Base-by-base conservation (phyloP, 2,113 vertebrate genomes). In the Notothenia rossii region DNA sequence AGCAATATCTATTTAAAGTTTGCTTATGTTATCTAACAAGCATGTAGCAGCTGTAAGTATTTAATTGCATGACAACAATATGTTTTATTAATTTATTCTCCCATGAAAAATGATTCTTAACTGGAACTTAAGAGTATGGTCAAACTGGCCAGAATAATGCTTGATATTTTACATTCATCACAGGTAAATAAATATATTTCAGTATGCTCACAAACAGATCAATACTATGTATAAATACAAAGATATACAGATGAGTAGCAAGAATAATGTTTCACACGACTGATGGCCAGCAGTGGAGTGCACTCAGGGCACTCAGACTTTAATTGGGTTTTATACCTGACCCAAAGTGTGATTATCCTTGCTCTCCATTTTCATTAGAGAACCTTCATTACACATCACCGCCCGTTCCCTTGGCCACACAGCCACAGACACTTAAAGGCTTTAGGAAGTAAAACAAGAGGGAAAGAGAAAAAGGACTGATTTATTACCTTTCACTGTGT, bases 301-400 rank as follows among this genome's bases (percentile, higher is more conserved):
- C 51, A 20, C 69, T 79, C 63, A 60, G 17, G 81, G 75, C 49
- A 72, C 74, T 82, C 51, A 60, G 48, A 10, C 50, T 54, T 69
- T 90, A 87, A 86, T 85, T 86, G 61, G 46, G 50, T 82, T 89
- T 90, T 85, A 40, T 84, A 84, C 25, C 45, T 85, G 82, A 73
- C 75, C 73, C 82, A 60, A 86, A 74, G 73, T 79, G 64, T 80
- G 76, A 93, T 90, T 85, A 84, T 86, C 79, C 58, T 20, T 49
- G 43, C 81, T 72, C 73, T 85, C 88, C 82, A 62, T 89, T 92
- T 89, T 87, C 59, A 82, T 90, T 89, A 85, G 49, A 63, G 60
- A 82, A 58, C 68, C 76, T 84, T 91, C 62, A 82, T 83, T 79
- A 84, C 75, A 82, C 22, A 55, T 56, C 0, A 49, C 43, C 9